Base-by-base conservation (phyloP, 2,797 vertebrate genomes). In the Eulemur coronatus region DNA sequence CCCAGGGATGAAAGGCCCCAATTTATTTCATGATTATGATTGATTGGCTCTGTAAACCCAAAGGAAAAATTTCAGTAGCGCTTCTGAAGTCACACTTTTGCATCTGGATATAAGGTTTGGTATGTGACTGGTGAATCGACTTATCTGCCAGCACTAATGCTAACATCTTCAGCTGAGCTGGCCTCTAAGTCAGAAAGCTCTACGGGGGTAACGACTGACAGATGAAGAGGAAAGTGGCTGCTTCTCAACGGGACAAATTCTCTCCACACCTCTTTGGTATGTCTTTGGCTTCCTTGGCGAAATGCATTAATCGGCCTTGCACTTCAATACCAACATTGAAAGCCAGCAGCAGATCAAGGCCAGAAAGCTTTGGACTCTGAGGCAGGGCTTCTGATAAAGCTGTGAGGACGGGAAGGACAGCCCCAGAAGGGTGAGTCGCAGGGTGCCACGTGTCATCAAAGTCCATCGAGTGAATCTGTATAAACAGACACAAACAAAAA, bases 401-500 rank as follows among this genome's bases (percentile, higher is more conserved):
- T 95, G 99, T 98, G 94, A 99, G 97, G 0, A 99, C 98, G 0
- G 99, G 99, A 18, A 99, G 98, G 94, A 99, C 98, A 0, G 99
- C 98, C 2, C 99, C 99, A 0, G 99, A 99, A 18, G 99, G 99
- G 92, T 99, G 99, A 59, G 99, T 99, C n/a, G 99, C 99, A 61
- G 99, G 99, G 84, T 99, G 99, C 99, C 99, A 99, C 0, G 99
- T 99, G 97, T 99, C 99, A 0, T 99, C 99, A 98, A 99, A 99
- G 97, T 99, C 99, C 99, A 99, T 99, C 24, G 99, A 99, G 98
- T 99, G 99, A 85, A 99, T 99, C 99, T 99, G 87, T 38, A 1
- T 63, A 65, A 67, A 70, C 3, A 84, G 55, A 93, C 1, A 87
- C 18, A 86, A 84, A 82, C 30, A 15, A n/a, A 48, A 85, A 28